Conservation (phyloP, 2,797 vertebrate species). For the Podarcis siculus region DNA sequence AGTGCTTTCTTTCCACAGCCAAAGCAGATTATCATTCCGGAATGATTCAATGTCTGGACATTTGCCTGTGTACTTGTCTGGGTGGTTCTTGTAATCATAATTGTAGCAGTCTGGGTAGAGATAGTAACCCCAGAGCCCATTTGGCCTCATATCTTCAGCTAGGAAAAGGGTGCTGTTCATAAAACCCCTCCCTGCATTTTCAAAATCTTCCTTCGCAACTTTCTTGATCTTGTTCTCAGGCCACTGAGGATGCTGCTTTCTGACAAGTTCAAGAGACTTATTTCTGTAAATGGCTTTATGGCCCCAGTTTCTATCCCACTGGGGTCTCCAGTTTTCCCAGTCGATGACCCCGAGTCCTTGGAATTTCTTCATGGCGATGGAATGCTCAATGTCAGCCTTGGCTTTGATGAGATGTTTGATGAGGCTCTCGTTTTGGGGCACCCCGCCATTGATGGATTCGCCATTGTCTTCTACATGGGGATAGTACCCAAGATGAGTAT, state of each 20-base stretch:
- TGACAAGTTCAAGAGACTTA: constrained; percentile 85
- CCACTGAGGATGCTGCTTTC: constrained; percentile 84
- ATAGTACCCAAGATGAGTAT: constrained; percentile 88
- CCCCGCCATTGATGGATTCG: constrained; percentile 83
- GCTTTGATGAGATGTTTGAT: constrained; percentile 87
- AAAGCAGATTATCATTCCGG: constrained; percentile 87
- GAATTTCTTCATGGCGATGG: constrained; percentile 86
- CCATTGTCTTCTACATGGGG: constrained; percentile 85
- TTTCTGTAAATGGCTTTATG: constrained; percentile 87
- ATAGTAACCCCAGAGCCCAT: constrained; percentile 90
- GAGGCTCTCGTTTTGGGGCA: constrained; percentile 90
- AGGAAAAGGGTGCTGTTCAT: constrained; percentile 88
- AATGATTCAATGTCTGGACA: constrained; percentile 88
- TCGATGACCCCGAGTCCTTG: constrained; percentile 88
- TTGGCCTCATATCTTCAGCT: constrained; percentile 82
- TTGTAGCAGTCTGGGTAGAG: constrained; percentile 94
- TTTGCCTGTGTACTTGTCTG: constrained; percentile 84
- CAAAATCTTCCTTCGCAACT: constrained; percentile 87
- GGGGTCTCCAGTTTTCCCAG: constrained; percentile 93
- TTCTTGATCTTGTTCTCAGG: constrained; percentile 83
- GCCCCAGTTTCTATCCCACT: constrained; percentile 93
- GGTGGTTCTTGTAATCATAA: constrained; percentile 88
- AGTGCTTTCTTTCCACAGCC: constrained; percentile 89
- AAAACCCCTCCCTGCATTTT: constrained; percentile 83
- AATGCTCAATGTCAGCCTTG: constrained; percentile 82